These are phyloP conservation scores for Yponomeuta evonymella DNA, from an alignment of 2,888 invertebrate species.

Conservation along the genomic window DNA sequence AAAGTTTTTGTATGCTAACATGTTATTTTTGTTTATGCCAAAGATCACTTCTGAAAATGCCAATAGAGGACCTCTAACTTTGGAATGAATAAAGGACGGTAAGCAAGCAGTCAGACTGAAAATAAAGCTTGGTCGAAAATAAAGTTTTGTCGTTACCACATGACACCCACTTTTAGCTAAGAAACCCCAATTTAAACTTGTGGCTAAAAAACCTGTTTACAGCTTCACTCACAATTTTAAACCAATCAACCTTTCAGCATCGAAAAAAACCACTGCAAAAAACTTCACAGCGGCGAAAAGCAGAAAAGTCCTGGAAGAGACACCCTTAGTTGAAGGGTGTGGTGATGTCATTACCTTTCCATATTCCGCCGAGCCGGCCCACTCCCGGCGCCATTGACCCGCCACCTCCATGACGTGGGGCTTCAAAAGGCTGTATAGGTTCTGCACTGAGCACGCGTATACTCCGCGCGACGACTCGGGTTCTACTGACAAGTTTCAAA, in stretches of 20 bases:
- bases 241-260: not conserved
- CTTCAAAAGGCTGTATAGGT: constrained; percentile 61
- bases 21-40: too few relatives aligned
- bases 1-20: too few relatives aligned
- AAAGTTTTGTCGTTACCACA: too few relatives aligned
- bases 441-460: constrained; percentile 38
- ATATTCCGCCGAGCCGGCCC: constrained; percentile 71
- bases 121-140: too few relatives aligned
- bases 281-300: not conserved
- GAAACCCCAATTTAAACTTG: too few relatives aligned
- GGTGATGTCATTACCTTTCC: constrained; percentile 54
- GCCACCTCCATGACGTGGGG: constrained; percentile 62
- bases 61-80: too few relatives aligned
- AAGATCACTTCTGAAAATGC: too few relatives aligned
- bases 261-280: not conserved
- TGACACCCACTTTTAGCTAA: too few relatives aligned
- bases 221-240: not conserved
- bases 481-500: constrained; percentile 43
- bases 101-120: too few relatives aligned
- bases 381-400: constrained; percentile 70
- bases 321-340: constrained; percentile 15
- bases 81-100: too few relatives aligned
- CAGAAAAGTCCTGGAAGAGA: not conserved
- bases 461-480: constrained; percentile 48
- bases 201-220: not conserved